These are phyloP conservation scores for Dryobota labecula DNA, from an alignment of 2,888 invertebrate species.

Conservation along the genomic window DNA sequence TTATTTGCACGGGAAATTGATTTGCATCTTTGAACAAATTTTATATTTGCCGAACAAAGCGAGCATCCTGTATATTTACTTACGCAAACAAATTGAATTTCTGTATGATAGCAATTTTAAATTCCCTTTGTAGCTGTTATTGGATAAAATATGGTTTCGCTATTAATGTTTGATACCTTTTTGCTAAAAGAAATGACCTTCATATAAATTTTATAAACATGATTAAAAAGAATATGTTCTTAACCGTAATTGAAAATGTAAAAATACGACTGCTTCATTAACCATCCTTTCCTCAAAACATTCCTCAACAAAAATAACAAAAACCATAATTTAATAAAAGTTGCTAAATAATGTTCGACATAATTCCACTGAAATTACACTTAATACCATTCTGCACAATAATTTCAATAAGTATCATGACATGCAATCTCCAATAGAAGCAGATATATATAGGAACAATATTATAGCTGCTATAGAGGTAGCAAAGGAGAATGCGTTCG, in stretches of 20 bases:
- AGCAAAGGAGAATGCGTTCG: constrained; percentile 50
- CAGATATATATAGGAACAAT: constrained; percentile 26
- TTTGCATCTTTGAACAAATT: constrained; percentile 46
- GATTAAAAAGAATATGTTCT: not conserved
- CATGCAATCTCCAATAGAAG: constrained; percentile 30
- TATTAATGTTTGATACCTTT: constrained; percentile 34
- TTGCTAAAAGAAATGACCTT: constrained; percentile 7
- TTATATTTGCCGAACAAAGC: constrained; percentile 57
- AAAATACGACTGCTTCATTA: not conserved
- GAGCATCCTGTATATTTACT: constrained; percentile 55
- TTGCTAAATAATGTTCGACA: not conserved
- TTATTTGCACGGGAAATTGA: constrained; percentile 22
- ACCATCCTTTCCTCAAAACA: not conserved
- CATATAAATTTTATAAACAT: constrained; percentile 27
- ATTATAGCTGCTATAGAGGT: constrained; percentile 26
- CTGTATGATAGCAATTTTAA: constrained; percentile 63
- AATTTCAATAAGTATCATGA: constrained; percentile 35
- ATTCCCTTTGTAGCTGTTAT: constrained; percentile 61
- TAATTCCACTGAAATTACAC: constrained; percentile 23
- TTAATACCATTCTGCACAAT: constrained; percentile 21
- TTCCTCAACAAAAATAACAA: not conserved
- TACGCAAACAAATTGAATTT: constrained; percentile 68
- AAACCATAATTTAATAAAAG: not conserved
- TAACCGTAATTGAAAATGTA: constrained; percentile 3
- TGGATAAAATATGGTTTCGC: constrained; percentile 49